Conservation (phyloP, 64 coral and sea anemone species). For the Actinia tenebrosa region DNA sequence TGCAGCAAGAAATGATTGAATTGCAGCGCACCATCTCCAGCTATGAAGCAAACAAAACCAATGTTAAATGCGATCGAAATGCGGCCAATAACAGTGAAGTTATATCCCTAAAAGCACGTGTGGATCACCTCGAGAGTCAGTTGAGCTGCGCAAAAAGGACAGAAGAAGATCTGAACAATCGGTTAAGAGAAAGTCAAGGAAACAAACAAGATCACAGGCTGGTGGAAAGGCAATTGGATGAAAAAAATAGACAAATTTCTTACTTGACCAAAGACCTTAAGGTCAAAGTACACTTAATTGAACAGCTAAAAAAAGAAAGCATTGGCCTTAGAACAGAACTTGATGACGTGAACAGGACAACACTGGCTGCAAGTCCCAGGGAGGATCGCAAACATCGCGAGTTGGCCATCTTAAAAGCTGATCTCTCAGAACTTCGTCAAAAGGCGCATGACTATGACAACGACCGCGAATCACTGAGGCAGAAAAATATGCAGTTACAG, state of each 20-base stretch:
- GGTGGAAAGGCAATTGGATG: conserved; percentile 52
- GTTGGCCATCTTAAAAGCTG: conserved; percentile 49
- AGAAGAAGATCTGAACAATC: conserved; percentile 40
- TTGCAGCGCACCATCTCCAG: conserved; percentile 51
- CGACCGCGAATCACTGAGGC: conserved; percentile 49
- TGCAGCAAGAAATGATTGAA: conserved; percentile 69
- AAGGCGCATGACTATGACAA: conserved; percentile 45
- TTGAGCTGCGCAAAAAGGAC: conserved; percentile 32
- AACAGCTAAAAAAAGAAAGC: conserved; percentile 78
- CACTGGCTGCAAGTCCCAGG: conserved; percentile 18
- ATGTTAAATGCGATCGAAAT: conserved; percentile 39
- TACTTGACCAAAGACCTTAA: conserved; percentile 45
- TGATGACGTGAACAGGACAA: conserved; percentile 36
- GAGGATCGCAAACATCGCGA: conserved; percentile 30
- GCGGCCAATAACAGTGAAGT: conserved; percentile 20
- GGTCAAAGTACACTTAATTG: conserved; percentile 40
- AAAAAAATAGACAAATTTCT: conserved; percentile 42
- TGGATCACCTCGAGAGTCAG: conserved; percentile 54
- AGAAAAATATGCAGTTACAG: conserved; percentile 72
- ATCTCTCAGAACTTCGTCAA: conserved; percentile 31
- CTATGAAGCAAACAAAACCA: conserved; percentile 42
- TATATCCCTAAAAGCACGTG: background rate
- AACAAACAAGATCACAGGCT: conserved; percentile 34
- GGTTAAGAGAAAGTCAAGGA: conserved; percentile 32
- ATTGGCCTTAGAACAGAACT: conserved; percentile 58